Evolutionary conservation across 2,113 vertebrate species (phyloP), one percentile per base, ranked within the genome.

Genomic region (Okapia johnstoni): DNA sequence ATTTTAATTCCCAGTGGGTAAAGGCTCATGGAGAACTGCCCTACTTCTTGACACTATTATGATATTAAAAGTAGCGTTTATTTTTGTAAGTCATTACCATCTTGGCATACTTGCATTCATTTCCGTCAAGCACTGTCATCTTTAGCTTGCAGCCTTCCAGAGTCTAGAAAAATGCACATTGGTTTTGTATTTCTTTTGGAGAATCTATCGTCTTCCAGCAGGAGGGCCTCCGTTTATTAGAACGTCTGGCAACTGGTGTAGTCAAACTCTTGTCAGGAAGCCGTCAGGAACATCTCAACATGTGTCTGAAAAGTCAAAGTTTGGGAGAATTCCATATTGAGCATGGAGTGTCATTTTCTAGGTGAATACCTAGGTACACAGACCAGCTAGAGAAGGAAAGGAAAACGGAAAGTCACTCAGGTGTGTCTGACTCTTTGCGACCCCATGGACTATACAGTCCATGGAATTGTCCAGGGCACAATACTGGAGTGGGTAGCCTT

Each of bases 21-120:
- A 43, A 17, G n/a, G 15, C 48, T 43, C n/a, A 17, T 48, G 14
- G 8, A 16, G 94, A 70, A 50, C 84, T 92, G 94, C 79, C 94
- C 96, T 89, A 77, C 46, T 97, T 97, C 87, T 77, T 46, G 90
- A 76, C 73, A 88, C 79, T 70, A 33, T 83, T 85, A 23, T 19
- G 46, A 48, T 46, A 70, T 85, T 88, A 52, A 92, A 93, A 70
- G 86, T 33, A n/a, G n/a, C 36, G 1, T 90, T 48, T 58, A 48
- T 70, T 93, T 94, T 93, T 83, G 23, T 70, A 83, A 66, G 85
- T 86, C 33, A 40, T 95, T 86, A 43, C 54, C 58, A 33, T 33
- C 96, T 88, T 57, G 94, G 93, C 94, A 54, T 48, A 83, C 61
- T 93, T 52, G 43, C 14, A 6, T 90, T 83, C 19, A 0, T 86